phyloP scores from a whole-genome alignment of 2,888 invertebrate species.

The Drosophila barbarae region DNA sequence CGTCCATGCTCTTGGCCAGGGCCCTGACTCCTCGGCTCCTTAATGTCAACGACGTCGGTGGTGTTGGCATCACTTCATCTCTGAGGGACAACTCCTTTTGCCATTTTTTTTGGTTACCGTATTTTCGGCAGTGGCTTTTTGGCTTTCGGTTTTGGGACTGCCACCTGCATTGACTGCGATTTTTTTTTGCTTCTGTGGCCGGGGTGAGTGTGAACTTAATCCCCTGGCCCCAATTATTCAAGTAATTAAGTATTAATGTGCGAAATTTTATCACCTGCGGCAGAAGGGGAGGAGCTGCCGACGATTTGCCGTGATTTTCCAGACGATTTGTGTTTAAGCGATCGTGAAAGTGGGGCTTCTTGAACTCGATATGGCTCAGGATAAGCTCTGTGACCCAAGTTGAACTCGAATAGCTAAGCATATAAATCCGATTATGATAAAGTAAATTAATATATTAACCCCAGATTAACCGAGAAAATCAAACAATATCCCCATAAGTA shows the following conservation, averaged over 20 bases:
- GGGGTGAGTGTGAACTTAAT: slow-evolving; percentile 74
- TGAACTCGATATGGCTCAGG: slow-evolving; percentile 9
- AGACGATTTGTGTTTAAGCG: slow-evolving; percentile 72
- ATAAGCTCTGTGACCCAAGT: background rate
- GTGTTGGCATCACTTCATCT: slow-evolving; percentile 71
- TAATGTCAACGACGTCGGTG: slow-evolving; percentile 74
- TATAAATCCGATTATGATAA: background rate
- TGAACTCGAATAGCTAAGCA: background rate
- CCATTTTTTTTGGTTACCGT: slow-evolving; percentile 13
- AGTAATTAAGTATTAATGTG: slow-evolving; percentile 79
- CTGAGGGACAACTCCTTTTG: slow-evolving; percentile 33
- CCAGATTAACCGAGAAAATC: background rate
- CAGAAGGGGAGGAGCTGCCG: slow-evolving; percentile 48
- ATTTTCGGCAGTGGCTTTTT: slow-evolving; percentile 26
- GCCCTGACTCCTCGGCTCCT: slow-evolving; percentile 50
- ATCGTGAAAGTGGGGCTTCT: slow-evolving; percentile 58
- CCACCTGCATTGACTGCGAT: slow-evolving; percentile 60
- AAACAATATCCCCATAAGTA: background rate
- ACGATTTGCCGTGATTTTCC: slow-evolving; percentile 70
- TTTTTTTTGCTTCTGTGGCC: slow-evolving; percentile 1
- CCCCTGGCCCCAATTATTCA: slow-evolving; percentile 77
- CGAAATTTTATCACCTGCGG: slow-evolving; percentile 77
- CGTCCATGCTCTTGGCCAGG: slow-evolving; percentile 56
- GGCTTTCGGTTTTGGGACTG: slow-evolving; percentile 26
- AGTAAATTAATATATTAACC: background rate